Evolutionary conservation across 2,888 invertebrate genomes (phyloP).

Genomic region (Argynnis bischoffii): DNA sequence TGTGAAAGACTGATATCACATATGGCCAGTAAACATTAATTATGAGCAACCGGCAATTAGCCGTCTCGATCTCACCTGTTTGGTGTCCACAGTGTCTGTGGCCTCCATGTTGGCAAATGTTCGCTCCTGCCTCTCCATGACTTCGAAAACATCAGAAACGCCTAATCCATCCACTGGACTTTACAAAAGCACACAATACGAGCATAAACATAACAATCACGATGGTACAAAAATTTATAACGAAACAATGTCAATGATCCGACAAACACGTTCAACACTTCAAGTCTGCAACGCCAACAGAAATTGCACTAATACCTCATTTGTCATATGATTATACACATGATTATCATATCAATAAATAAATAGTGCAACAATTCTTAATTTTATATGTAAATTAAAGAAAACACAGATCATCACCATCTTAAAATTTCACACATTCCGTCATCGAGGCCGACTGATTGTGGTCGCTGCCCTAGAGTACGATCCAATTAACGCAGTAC

Average conservation of each 20-base stretch:
- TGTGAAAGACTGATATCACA: slow-evolving; percentile 33
- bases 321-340: slow-evolving; percentile 53
- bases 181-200: slow-evolving; percentile 65
- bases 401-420: slow-evolving; percentile 79
- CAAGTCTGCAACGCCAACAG: slow-evolving; percentile 50
- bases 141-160: slow-evolving; percentile 79
- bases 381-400: slow-evolving; percentile 55
- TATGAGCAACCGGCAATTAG: slow-evolving; percentile 73
- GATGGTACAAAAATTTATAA: slow-evolving; percentile 70
- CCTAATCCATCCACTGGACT: slow-evolving; percentile 66
- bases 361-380: slow-evolving; percentile 54
- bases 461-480: slow-evolving; percentile 71
- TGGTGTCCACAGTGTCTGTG: slow-evolving; percentile 84
- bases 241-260: slow-evolving; percentile 79
- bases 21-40: slow-evolving; percentile 55
- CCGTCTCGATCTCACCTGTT: slow-evolving; percentile 81
- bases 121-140: slow-evolving; percentile 77
- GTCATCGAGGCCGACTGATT: slow-evolving; percentile 78
- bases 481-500: slow-evolving; percentile 54
- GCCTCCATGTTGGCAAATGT: slow-evolving; percentile 84
- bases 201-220: slow-evolving; percentile 77
- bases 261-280: slow-evolving; percentile 70
- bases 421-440: slow-evolving; percentile 80
- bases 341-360: slow-evolving; percentile 49
- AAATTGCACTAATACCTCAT: slow-evolving; percentile 43